Base-by-base conservation (phyloP, 2,888 invertebrate genomes). In the Glaucopsyche alexis region DNA sequence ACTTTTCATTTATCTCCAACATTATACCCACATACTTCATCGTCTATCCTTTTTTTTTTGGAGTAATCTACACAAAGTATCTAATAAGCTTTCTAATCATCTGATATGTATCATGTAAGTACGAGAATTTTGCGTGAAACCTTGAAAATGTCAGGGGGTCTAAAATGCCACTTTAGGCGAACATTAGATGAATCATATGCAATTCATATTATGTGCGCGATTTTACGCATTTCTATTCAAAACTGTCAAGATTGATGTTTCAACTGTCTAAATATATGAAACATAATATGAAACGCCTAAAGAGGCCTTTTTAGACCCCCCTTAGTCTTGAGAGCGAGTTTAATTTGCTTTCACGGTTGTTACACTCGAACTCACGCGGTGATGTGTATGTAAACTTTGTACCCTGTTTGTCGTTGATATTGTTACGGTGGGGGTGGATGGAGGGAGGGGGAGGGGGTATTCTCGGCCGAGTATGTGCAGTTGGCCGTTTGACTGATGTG, bases 341-440 rank as follows among this genome's bases (percentile, higher is more conserved):
- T 11, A 29, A 60, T 19, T 19, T 60, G 11, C n/a, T 60, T 13
- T 60, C 19, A 60, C 11, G 29, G 6, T 19, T 13, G 29, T 60
- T 3, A 60, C 11, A 16, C 4, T 8, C 6, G 50, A 50, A 7
- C 19, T 16, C 29, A 4, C 29, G 64, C 29, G 60, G 60, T 29
- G 19, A 19, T 29, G 60, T 38, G 2, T 38, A 38, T 38, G 64
- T 38, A 64, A 38, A 29, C 64, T 64, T 64, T 64, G 14, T 7
- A 7, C 65, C 40, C 16, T 60, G 71, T 71, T 55, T 71, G 71
- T 45, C 42, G 60, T 71, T 71, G 71, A 71, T 71, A 55, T 60
- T 45, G 60, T 60, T 71, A 19, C 40, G 19, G 52, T 55, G 42
- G 55, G 14, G 71, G 50, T 42, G 71, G 16, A 19, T 7, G 19